phyloP scores from a whole-genome alignment of 2,797 vertebrate species.

The Enteromius treurensis region DNA sequence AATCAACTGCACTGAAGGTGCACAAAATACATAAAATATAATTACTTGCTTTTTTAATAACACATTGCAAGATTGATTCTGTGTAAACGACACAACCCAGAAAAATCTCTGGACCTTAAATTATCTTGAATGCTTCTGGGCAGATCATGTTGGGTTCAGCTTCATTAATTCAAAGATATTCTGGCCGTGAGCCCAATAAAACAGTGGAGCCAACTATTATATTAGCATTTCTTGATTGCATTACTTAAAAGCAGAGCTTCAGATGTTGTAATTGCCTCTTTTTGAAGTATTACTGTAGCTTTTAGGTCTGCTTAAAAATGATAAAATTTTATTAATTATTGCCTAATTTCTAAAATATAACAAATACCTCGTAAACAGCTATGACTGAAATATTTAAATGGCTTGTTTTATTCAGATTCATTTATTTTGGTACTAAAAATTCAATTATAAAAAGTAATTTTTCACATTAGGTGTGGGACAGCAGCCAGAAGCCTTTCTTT shows the following conservation, averaged over 20 bases:
- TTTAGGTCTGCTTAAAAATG: not conserved
- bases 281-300: not conserved
- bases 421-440: not conserved
- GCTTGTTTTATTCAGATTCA: not conserved
- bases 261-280: not conserved
- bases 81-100: not conserved
- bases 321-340: not conserved
- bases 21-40: not conserved
- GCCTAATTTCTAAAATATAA: not conserved
- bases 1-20: not conserved
- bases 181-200: slow-evolving; percentile 7
- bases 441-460: not conserved
- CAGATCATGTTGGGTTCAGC: not conserved
- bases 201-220: not conserved
- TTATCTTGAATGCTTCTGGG: not conserved
- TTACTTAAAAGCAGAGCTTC: not conserved
- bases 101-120: not conserved
- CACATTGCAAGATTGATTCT: not conserved
- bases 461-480: not conserved
- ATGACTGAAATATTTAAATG: not conserved
- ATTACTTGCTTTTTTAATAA: not conserved
- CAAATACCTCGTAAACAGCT: not conserved
- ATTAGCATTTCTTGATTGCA: slow-evolving; percentile 15
- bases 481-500: not conserved
- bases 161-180: slow-evolving; percentile 10